A percentile compares a stretch with the other conserved stretches of the same genome.
Conservation (phyloP, 2,797 vertebrate genomes). For the Macroramphosus scolopax region DNA sequence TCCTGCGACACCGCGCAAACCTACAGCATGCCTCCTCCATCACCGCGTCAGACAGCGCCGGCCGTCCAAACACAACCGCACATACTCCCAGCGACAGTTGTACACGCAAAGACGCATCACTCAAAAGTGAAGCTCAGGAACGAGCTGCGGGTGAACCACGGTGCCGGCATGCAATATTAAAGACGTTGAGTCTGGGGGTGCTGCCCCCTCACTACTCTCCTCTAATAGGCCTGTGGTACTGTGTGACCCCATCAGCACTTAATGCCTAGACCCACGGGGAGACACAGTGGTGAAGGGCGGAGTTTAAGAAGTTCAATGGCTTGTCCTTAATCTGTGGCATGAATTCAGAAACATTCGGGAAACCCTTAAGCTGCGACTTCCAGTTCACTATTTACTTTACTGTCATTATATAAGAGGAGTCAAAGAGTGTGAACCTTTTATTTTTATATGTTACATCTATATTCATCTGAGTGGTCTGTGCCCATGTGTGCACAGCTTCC, state of each 20-base stretch:
- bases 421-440: too few species aligned
- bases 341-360: background rate
- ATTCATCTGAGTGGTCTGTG: too few species aligned
- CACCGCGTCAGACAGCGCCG: slow-evolving; percentile 7
- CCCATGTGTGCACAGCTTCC: too few species aligned
- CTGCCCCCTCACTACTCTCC: slow-evolving; percentile 26
- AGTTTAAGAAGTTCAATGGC: slow-evolving; percentile 31
- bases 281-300: slow-evolving; percentile 14
- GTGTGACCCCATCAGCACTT: slow-evolving; percentile 35
- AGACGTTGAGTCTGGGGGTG: slow-evolving; percentile 56
- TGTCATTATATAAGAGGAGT: too few species aligned
- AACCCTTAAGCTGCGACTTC: background rate
- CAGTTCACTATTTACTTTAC: too few species aligned
- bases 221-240: slow-evolving; percentile 39
- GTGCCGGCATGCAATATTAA: slow-evolving; percentile 74
- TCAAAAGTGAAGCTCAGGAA: slow-evolving; percentile 23
- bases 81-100: background rate
- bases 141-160: slow-evolving; percentile 23
- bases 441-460: too few species aligned
- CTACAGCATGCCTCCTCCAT: slow-evolving; percentile 62
- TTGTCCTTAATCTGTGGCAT: slow-evolving; percentile 33
- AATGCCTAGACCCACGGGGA: slow-evolving; percentile 19
- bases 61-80: slow-evolving; percentile 5
- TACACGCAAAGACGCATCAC: slow-evolving; percentile 5
- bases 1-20: slow-evolving; percentile 48